Evolutionary conservation across 1,140 invertebrate species (phyloP), one percentile per base, ranked within the genome.

Genomic region (Charaxes varanes): DNA sequence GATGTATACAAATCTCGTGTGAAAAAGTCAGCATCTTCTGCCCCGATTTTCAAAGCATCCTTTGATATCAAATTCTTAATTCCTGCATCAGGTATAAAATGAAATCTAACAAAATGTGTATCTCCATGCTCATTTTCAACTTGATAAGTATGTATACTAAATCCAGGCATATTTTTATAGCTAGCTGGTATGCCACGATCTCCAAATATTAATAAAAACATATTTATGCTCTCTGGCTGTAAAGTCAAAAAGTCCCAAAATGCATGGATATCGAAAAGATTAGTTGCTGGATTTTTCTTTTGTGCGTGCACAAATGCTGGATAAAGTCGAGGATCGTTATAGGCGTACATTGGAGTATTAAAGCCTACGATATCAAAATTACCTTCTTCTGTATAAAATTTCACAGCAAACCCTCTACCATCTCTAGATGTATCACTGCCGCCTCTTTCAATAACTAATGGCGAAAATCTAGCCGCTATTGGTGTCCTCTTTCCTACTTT

Each of bases 191-290:
- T 94, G 7, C 96, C 96, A 53, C 94, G 87, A 81, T 97, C 95
- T 3, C 91, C 89, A 63, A 96, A 97, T 2, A 77, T 52, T 21
- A 71, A 40, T 11, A 79, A 33, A 38, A 71, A 70, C 56, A 73
- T 69, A 66, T 97, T 94, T 6, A 91, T 90, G 2, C 90, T 87
- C 79, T 97, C 95, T 0, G 94, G 93, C 34, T 93, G 85, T 11
- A 96, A 74, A 0, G 92, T 89, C 13, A 96, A 86, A 62, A 97
- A 97, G 65, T 98, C 96, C 94, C 95, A 97, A 53, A 96, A 91
- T 89, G 92, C 93, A 61, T 97, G 93, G 1, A 89, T 76, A 78
- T 95, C 93, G 62, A 87, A 87, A 6, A 92, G 51, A 74, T 92
- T 87, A 2, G 90, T 93, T 6, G 86, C 85, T 8, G 91, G 91